phyloP scores from a whole-genome alignment of 2,797 vertebrate genomes.

The Lacerta viridis region DNA sequence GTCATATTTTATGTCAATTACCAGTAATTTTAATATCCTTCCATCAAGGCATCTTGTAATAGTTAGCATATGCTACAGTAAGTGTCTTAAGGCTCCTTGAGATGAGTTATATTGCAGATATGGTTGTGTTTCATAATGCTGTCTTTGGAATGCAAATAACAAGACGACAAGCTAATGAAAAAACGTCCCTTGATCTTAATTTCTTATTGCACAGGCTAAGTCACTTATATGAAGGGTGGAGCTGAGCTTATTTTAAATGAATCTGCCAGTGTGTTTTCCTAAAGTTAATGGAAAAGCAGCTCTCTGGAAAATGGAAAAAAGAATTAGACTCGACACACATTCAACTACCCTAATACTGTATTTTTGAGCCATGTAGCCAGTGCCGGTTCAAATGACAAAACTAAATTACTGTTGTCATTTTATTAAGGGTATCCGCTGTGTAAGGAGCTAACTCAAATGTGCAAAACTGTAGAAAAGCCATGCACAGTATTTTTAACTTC shows the following conservation, averaged over 20 bases:
- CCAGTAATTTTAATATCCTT: conserved; percentile 93
- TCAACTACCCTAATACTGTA: conserved; percentile 96
- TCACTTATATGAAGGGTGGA: conserved; percentile 95
- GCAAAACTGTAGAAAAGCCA: conserved; percentile 90
- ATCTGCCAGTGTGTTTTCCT: conserved; percentile 98
- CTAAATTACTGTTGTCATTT: conserved; percentile 99
- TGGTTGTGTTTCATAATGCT: conserved; percentile 85
- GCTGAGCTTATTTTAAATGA: conserved; percentile 98
- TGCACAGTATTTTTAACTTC: conserved; percentile 89
- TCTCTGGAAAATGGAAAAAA: conserved; percentile 99
- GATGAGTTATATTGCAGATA: conserved; percentile 93
- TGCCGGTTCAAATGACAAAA: conserved; percentile 97
- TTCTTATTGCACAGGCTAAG: conserved; percentile 95
- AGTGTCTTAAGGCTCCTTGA: conserved; percentile 90
- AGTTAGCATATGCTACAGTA: conserved; percentile 94
- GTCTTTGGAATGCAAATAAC: conserved; percentile 94
- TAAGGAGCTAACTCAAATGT: conserved; percentile 94
- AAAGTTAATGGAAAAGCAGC: conserved; percentile 99
- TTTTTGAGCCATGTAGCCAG: conserved; percentile 96
- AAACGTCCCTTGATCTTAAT: conserved; percentile 98
- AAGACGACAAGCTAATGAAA: conserved; percentile 97
- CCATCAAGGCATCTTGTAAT: conserved; percentile 95
- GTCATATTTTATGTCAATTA: conserved; percentile 99
- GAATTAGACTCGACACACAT: conserved; percentile 99
- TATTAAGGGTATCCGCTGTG: conserved; percentile 99